Evolutionary conservation across 1,140 invertebrate species (phyloP), one percentile per base, ranked within the genome.

Genomic region (Antheraea mylitta): DNA sequence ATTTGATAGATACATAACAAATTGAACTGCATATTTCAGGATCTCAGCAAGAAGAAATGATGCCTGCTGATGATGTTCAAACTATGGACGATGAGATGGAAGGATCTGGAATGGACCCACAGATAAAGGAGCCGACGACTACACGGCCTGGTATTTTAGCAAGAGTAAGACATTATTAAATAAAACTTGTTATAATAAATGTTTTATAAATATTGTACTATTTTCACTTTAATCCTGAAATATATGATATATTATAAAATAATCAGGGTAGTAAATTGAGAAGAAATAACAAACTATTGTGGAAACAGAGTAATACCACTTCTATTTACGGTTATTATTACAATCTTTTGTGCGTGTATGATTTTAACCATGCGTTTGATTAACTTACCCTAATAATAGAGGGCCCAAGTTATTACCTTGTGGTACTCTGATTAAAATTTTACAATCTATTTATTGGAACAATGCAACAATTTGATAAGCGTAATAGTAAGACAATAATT

Each of bases 31-130:
- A 64, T 9, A 37, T 67, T 18, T 67, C 63, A 77, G 81, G 74
- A 53, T 64, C 73, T 7, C 70, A 77, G 64, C 73, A 75, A 53
- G 82, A 85, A 16, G 73, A 79, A 68, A 72, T 84, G 73, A 88
- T 85, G 81, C 82, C 81, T 72, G 79, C 74, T 9, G 66, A 80
- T 61, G 82, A 81, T 8, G 58, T 66, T 58, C 75, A 75, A 42
- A 72, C 58, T n/a, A 79, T 82, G 60, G 78, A 87, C 8, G 85
- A 89, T 19, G 84, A 90, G 36, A 81, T 87, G 18, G 89, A 88
- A 65, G 93, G 93, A 0, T 94, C 93, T 8, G 94, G 93, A 5
- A 85, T 88, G 30, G 92, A 90, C 6, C 86, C 86, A n/a, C 74
- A 82, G n/a, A 85, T 85, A 7, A 72, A 66, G 7, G 30, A 71